phyloP scores from a whole-genome alignment of 1,140 invertebrate species.

The Delia radicum region DNA sequence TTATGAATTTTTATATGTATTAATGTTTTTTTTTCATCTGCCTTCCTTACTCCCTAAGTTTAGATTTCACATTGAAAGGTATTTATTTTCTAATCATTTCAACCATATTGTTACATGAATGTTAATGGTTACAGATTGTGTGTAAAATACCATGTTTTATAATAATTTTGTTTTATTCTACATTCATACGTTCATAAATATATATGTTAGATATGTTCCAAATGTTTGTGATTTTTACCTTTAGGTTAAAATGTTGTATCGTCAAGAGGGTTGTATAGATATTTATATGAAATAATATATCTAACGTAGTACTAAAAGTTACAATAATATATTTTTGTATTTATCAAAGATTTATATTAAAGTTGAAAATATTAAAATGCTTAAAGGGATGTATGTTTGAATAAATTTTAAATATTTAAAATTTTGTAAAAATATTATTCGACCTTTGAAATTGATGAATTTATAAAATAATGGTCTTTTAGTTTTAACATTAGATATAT shows the following conservation, averaged over 20 bases:
- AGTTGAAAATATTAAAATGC: not conserved
- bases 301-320: no score
- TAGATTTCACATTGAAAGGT: no score
- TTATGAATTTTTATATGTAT: not conserved
- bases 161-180: not conserved
- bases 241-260: not conserved
- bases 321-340: not conserved
- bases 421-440: no score
- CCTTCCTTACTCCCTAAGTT: no score
- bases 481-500: no score
- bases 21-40: not conserved
- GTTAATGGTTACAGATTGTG: slow-evolving; percentile 15
- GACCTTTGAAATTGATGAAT: no score
- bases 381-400: not conserved
- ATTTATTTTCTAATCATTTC: slow-evolving; percentile 11
- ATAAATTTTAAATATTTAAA: no score
- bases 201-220: not conserved
- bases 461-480: no score
- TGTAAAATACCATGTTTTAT: not conserved
- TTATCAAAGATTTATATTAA: not conserved
- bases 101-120: not conserved
- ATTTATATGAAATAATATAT: no score
- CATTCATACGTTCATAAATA: not conserved
- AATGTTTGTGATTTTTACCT: not conserved
- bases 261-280: not conserved